A percentile compares a stretch with the other conserved stretches of the same genome.
These are phyloP conservation scores for Crematogaster levior DNA, from an alignment of 2,888 invertebrate genomes.

Conservation along the genomic window DNA sequence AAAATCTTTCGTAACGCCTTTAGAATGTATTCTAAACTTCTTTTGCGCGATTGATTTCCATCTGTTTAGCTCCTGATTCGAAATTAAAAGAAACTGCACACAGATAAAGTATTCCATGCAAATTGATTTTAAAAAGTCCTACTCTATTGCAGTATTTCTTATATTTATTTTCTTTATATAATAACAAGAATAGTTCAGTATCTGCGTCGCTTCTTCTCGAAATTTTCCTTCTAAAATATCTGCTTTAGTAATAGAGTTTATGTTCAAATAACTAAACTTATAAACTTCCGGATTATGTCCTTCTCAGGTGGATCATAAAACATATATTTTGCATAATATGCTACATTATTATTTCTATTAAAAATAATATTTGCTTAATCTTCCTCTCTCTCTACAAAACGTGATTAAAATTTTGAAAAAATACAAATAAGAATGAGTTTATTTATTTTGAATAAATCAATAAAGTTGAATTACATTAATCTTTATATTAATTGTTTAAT, in stretches of 20 bases:
- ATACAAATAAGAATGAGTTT: background rate
- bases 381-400: background rate
- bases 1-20: background rate
- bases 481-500: slow-evolving; percentile 11
- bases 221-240: background rate
- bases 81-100: background rate
- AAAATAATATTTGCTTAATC: background rate
- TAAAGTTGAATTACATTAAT: background rate
- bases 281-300: background rate
- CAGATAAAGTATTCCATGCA: background rate
- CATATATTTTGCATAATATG: background rate
- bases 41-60: background rate
- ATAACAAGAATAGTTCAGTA: background rate
- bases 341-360: background rate
- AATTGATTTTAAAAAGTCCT: background rate
- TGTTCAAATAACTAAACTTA: background rate
- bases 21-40: background rate
- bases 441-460: background rate
- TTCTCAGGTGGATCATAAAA: background rate
- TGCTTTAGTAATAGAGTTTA: background rate
- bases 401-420: background rate
- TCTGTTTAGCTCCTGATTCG: background rate
- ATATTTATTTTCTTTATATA: background rate
- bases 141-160: background rate
- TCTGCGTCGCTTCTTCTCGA: background rate